Evolutionary conservation across 2,888 invertebrate species (phyloP).

Genomic region (Hemithea aestivaria): DNA sequence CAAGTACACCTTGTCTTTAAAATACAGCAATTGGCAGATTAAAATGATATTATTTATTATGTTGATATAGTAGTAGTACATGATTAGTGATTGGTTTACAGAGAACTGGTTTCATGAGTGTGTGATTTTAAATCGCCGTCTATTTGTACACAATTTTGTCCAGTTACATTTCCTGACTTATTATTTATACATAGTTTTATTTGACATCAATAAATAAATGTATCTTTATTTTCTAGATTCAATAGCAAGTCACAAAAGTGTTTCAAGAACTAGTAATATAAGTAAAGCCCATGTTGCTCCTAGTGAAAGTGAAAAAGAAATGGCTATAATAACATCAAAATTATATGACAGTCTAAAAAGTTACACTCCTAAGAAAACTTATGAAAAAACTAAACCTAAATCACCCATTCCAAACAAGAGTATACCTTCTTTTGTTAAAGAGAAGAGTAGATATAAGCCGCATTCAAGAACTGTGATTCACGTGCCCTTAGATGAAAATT

Average conservation of each 20-base stretch:
- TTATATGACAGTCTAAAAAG: conserved; percentile 32
- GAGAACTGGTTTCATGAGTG: no score
- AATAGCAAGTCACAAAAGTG: conserved; percentile 31
- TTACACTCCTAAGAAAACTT: conserved; percentile 29
- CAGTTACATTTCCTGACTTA: no score
- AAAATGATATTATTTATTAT: no score
- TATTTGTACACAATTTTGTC: no score
- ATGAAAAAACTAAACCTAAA: conserved; percentile 32
- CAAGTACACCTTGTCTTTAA: no score
- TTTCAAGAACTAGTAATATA: conserved; percentile 43
- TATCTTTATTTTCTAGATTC: conserved; percentile 37
- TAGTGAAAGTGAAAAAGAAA: conserved; percentile 45
- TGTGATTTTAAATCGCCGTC: no score
- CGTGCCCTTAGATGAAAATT: conserved; percentile 49
- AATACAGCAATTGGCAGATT: no score
- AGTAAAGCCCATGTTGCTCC: conserved; percentile 41
- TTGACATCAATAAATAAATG: conserved; percentile 1
- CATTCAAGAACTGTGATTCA: conserved; percentile 44
- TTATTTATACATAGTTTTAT: no score
- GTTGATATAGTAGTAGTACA: no score
- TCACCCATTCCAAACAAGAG: conserved; percentile 23
- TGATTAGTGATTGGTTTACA: no score
- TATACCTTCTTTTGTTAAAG: conserved; percentile 33
- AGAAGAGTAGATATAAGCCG: conserved; percentile 31
- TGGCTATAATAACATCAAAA: conserved; percentile 37